A percentile compares a stretch with the other conserved stretches of the same genome.
phyloP scores from a whole-genome alignment of 2,888 invertebrate species.

The Heterodera filipjevi region DNA sequence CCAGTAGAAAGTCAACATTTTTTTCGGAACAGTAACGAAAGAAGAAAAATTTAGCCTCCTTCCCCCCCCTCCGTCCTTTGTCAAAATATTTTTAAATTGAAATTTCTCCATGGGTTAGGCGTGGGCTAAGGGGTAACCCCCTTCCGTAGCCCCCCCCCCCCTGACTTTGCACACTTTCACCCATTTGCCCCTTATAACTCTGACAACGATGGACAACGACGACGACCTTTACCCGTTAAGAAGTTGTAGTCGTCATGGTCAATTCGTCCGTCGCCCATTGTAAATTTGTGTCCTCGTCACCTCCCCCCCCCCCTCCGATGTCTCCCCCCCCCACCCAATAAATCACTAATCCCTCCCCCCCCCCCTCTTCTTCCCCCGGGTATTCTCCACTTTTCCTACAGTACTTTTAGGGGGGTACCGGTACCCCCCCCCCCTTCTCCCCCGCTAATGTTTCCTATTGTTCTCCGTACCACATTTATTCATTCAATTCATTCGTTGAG shows the following conservation, averaged over 20 bases:
- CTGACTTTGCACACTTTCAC: too few species aligned
- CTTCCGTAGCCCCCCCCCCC: too few species aligned
- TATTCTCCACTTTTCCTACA: not conserved
- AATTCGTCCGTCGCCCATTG: not conserved
- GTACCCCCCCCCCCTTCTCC: not conserved
- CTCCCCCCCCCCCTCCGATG: not conserved
- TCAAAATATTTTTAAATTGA: too few species aligned
- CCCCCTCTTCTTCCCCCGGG: not conserved
- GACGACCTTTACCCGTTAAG: not conserved
- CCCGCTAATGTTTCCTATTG: not conserved
- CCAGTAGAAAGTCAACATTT: too few species aligned
- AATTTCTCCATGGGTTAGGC: too few species aligned
- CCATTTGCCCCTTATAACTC: not conserved
- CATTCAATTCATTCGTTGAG: too few species aligned
- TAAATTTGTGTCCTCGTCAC: not conserved
- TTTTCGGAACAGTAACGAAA: too few species aligned
- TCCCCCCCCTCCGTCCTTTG: too few species aligned
- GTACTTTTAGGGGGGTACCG: not conserved
- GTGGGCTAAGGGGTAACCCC: too few species aligned
- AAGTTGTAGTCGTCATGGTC: not conserved
- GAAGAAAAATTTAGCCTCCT: too few species aligned
- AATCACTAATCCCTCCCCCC: not conserved
- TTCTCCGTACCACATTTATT: not conserved
- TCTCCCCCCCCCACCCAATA: not conserved
- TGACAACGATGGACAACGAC: not conserved